Evolutionary conservation across 2,797 vertebrate species (phyloP).

Genomic region (Tolypeutes matacus): DNA sequence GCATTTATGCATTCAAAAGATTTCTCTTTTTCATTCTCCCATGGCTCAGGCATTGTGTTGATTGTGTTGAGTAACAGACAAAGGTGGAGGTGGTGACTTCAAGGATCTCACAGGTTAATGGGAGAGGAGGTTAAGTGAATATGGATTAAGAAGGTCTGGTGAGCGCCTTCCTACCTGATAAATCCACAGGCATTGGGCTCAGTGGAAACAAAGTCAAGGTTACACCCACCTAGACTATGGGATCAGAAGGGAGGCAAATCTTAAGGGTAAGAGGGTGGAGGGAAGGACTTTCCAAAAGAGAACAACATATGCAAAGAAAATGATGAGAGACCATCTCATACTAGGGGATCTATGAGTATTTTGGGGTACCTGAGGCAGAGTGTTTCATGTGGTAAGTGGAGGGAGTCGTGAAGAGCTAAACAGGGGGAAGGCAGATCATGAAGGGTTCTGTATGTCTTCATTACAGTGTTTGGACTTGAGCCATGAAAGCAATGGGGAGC

Average conservation of each 20-base stretch:
- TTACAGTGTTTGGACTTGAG: not conserved
- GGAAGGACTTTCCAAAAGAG: not conserved
- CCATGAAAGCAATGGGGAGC: not conserved
- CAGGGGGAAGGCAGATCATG: no score
- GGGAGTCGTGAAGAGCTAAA: no score
- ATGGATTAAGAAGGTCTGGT: accelerated
- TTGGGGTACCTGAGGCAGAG: no score
- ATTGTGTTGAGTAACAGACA: not conserved
- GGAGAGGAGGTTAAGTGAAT: accelerated
- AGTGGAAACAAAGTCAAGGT: accelerated
- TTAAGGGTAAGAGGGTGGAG: not conserved
- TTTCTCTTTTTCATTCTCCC: not conserved
- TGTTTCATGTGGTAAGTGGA: no score
- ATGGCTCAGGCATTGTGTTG: no score
- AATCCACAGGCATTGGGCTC: no score
- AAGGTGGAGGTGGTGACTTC: accelerated
- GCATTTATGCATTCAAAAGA: not conserved
- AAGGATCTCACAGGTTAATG: accelerated
- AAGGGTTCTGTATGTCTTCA: not conserved
- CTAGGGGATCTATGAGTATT: not conserved
- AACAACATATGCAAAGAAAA: no score
- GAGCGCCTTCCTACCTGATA: not conserved
- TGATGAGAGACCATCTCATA: not conserved
- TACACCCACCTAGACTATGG: no score
- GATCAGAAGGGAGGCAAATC: accelerated